These are phyloP conservation scores for Ceratotherium simum DNA, from an alignment of 2,113 vertebrate genomes.

Conservation along the genomic window DNA sequence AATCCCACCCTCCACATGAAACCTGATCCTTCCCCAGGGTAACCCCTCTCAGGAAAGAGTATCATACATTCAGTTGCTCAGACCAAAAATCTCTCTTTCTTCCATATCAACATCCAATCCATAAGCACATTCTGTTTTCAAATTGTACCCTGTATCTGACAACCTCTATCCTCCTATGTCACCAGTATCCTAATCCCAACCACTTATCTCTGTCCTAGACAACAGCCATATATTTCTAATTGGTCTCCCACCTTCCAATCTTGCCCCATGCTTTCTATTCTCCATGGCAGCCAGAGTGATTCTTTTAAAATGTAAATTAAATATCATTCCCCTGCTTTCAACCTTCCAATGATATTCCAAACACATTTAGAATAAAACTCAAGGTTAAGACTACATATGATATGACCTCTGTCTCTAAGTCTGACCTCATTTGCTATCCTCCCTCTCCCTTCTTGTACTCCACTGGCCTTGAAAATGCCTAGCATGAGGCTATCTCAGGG, in stretches of 20 bases:
- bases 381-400: background rate
- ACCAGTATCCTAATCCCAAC: background rate
- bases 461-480: background rate
- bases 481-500: background rate
- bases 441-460: background rate
- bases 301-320: slow-evolving; percentile 32
- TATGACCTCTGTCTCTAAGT: background rate
- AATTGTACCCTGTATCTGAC: background rate
- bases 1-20: background rate
- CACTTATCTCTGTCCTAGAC: background rate
- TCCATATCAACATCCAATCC: background rate
- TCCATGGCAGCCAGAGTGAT: background rate
- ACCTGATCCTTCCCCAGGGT: background rate
- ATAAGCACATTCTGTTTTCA: background rate
- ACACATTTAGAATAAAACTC: slow-evolving; percentile 40
- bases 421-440: background rate
- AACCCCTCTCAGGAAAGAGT: background rate
- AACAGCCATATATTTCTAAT: background rate
- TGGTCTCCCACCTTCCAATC: background rate
- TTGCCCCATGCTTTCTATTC: background rate
- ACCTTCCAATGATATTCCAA: background rate
- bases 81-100: background rate
- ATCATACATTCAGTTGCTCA: background rate
- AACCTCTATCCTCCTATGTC: background rate
- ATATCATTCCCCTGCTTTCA: background rate